Percentiles rank a stretch among this genome's conserved stretches.
These are phyloP conservation scores for Gallinago jamesoni DNA, from an alignment of 2,113 vertebrate genomes.

Conservation along the genomic window DNA sequence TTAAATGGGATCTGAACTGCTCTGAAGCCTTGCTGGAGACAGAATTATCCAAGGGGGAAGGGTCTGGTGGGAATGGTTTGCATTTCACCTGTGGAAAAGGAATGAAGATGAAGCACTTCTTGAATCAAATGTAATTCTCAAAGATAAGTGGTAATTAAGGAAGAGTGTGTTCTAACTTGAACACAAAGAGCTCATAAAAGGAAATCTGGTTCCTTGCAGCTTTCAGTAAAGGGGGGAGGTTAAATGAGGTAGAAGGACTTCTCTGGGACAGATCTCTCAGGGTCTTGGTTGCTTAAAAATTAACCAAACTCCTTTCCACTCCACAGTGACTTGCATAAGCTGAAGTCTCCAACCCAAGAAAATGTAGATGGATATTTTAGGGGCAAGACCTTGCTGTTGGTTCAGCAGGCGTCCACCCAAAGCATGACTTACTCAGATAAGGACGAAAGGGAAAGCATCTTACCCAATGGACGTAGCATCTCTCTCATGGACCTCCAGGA, in stretches of 20 bases:
- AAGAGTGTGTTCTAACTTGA: conserved; percentile 46
- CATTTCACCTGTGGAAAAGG: not conserved
- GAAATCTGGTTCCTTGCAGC: conserved; percentile 30
- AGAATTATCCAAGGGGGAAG: not conserved
- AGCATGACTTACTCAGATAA: conserved; percentile 85
- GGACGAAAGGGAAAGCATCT: conserved; percentile 79
- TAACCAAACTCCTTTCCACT: conserved; percentile 32
- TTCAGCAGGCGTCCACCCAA: conserved; percentile 82
- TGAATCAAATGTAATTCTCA: not conserved
- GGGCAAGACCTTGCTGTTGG: conserved; percentile 81
- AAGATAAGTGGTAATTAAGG: conserved; percentile 38
- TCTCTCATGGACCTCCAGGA: conserved; percentile 96
- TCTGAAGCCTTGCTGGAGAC: not conserved
- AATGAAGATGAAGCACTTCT: not conserved
- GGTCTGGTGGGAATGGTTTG: not conserved
- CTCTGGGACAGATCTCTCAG: not conserved
- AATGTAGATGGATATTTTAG: conserved; percentile 75
- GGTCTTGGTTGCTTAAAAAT: conserved; percentile 29
- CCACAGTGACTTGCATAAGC: conserved; percentile 81
- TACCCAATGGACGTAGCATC: conserved; percentile 88
- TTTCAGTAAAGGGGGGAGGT: not conserved
- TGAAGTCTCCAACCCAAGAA: conserved; percentile 82
- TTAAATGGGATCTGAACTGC: not conserved
- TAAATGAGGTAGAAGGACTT: conserved; percentile 35
- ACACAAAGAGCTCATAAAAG: conserved; percentile 23